These are phyloP conservation scores for Eurosta solidaginis DNA, from an alignment of 1,140 invertebrate species.

Conservation along the genomic window DNA sequence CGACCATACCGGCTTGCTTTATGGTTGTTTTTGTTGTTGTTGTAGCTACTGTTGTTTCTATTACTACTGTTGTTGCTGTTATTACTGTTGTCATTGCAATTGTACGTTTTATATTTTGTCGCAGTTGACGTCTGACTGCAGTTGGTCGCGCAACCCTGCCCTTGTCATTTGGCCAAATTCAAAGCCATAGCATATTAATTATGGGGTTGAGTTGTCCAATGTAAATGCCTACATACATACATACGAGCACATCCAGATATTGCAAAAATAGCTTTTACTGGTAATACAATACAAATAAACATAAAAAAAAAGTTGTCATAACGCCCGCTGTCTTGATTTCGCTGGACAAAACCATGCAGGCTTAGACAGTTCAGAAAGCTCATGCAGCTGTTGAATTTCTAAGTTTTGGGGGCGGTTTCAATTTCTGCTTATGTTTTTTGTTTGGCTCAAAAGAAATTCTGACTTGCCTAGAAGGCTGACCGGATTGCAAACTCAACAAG, in stretches of 20 bases:
- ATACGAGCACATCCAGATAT: background rate
- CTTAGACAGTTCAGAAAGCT: too few species aligned
- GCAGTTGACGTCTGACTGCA: constrained; percentile 13
- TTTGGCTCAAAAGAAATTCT: background rate
- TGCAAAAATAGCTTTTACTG: too few species aligned
- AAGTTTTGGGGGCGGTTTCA: background rate
- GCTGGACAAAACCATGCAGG: background rate
- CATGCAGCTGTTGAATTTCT: background rate
- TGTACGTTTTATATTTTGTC: constrained; percentile 12
- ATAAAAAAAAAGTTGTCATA: background rate
- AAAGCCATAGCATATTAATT: constrained; percentile 21
- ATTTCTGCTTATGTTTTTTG: background rate
- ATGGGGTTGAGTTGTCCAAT: background rate
- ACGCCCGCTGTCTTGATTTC: background rate
- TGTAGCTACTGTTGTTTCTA: background rate
- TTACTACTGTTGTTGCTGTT: background rate
- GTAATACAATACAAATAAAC: too few species aligned
- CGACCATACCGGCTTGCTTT: background rate
- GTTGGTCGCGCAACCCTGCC: constrained; percentile 14
- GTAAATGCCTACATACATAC: background rate
- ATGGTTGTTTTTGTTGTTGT: background rate
- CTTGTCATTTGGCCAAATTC: background rate
- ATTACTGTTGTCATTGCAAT: background rate
- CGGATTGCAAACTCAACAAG: background rate
- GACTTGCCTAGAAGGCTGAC: background rate